A percentile compares a stretch with the other conserved stretches of the same genome.
These are phyloP conservation scores for Teleogryllus oceanicus DNA, from an alignment of 2,888 invertebrate genomes.

Conservation along the genomic window DNA sequence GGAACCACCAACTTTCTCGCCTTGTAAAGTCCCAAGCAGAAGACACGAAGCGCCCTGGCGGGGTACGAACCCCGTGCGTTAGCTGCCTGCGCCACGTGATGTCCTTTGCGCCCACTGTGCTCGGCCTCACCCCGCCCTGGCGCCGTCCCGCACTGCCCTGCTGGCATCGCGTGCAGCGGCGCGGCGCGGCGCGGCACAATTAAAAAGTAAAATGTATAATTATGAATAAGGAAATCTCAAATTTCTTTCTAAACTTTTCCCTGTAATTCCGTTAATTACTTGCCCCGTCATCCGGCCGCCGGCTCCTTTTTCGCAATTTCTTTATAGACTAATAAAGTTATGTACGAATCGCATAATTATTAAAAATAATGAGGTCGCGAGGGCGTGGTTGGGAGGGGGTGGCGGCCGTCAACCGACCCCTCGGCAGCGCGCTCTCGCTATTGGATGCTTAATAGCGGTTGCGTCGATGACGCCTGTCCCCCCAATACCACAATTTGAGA, in stretches of 20 bases:
- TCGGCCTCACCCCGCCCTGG: not conserved
- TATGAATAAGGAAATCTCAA: conserved; percentile 18
- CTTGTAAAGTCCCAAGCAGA: no score
- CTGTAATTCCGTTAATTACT: conserved; percentile 18
- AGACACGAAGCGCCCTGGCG: no score
- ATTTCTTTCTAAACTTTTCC: conserved; percentile 18
- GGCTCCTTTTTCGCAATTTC: conserved; percentile 18
- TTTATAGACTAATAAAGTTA: conserved; percentile 7
- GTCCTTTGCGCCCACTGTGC: not conserved
- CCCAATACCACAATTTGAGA: no score
- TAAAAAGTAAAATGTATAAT: conserved; percentile 18
- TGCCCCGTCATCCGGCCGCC: not conserved
- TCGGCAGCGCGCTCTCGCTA: no score
- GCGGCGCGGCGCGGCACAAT: not conserved
- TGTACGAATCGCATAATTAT: conserved; percentile 11
- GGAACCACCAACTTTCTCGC: no score
- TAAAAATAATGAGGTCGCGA: conserved; percentile 18
- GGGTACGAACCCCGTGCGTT: no score
- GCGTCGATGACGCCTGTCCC: no score
- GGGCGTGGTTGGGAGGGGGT: not conserved
- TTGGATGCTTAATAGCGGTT: no score
- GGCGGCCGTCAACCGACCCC: not conserved
- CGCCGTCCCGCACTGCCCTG: not conserved
- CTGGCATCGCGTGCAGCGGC: not conserved
- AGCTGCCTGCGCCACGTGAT: no score